A percentile compares a stretch with the other conserved stretches of the same genome.
These are phyloP conservation scores for Coracias cyanogaster DNA, from an alignment of 2,797 vertebrate genomes.

Conservation along the genomic window DNA sequence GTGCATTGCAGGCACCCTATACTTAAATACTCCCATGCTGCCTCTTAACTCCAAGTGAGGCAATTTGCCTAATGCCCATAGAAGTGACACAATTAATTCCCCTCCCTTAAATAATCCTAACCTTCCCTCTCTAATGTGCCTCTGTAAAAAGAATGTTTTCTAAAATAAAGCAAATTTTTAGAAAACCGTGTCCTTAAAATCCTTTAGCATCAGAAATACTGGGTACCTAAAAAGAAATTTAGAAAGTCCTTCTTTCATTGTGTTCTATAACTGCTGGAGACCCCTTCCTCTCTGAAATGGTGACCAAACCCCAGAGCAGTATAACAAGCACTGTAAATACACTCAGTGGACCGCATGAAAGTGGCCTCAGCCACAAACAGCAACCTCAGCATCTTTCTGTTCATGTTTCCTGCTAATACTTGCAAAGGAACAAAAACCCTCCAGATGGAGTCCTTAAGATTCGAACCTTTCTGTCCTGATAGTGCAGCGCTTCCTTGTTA, in stretches of 20 bases:
- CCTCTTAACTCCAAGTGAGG: slow-evolving; percentile 79
- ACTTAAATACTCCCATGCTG: slow-evolving; percentile 79
- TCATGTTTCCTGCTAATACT: slow-evolving; percentile 3
- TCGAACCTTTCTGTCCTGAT: background rate
- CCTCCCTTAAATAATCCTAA: slow-evolving; percentile 75
- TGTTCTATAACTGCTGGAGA: slow-evolving; percentile 18
- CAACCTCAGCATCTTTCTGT: background rate
- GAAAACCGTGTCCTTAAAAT: background rate
- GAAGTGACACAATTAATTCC: slow-evolving; percentile 79
- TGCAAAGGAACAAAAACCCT: background rate
- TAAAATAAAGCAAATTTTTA: slow-evolving; percentile 29
- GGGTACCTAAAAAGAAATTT: background rate
- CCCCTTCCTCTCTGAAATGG: background rate
- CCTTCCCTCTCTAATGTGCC: slow-evolving; percentile 46
- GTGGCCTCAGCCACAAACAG: background rate
- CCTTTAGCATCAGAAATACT: background rate
- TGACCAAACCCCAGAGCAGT: background rate
- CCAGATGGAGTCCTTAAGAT: background rate
- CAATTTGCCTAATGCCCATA: slow-evolving; percentile 77
- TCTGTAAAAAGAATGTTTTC: slow-evolving; percentile 52
- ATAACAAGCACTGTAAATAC: slow-evolving; percentile 31
- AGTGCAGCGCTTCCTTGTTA: background rate
- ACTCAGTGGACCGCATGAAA: background rate
- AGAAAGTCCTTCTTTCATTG: background rate
- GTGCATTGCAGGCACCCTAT: slow-evolving; percentile 71